Percentiles rank a stretch among this genome's conserved stretches.
phyloP scores from a whole-genome alignment of 2,797 vertebrate genomes.

The Xenentodon cancila region DNA sequence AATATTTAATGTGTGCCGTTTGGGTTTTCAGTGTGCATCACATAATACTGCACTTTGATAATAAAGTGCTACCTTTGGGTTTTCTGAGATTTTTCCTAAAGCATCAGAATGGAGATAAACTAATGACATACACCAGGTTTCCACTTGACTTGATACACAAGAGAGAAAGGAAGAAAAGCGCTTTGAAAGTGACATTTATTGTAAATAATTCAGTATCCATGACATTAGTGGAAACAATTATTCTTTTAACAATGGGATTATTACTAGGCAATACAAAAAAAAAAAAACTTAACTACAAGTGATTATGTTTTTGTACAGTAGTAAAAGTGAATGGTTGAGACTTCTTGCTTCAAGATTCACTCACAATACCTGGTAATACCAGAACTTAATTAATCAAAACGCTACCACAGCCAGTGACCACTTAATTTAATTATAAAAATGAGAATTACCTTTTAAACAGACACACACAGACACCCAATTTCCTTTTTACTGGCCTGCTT shows the following conservation, averaged over 20 bases:
- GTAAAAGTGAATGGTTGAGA: conserved; percentile 22
- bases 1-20: too few species aligned
- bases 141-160: background rate
- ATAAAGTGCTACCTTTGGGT: too few species aligned
- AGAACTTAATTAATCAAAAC: conserved; percentile 23
- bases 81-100: too few species aligned
- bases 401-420: conserved; percentile 17
- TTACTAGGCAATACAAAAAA: conserved; percentile 30
- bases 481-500: conserved; percentile 31
- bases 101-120: background rate
- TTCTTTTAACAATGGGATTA: conserved; percentile 29
- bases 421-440: conserved; percentile 16
- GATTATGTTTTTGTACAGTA: conserved; percentile 31
- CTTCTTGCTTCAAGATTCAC: conserved; percentile 11
- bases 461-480: background rate
- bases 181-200: conserved; percentile 54
- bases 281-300: conserved; percentile 40
- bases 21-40: too few species aligned
- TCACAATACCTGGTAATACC: conserved; percentile 39
- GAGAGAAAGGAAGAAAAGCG: background rate
- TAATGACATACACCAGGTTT: background rate
- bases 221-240: conserved; percentile 40
- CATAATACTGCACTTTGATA: too few species aligned
- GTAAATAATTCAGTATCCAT: conserved; percentile 42
- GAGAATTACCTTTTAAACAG: conserved; percentile 44